A percentile compares a stretch with the other conserved stretches of the same genome.
Evolutionary conservation across 2,888 invertebrate genomes (phyloP).

Genomic region (Galeopsomyia nigrocyanea): DNA sequence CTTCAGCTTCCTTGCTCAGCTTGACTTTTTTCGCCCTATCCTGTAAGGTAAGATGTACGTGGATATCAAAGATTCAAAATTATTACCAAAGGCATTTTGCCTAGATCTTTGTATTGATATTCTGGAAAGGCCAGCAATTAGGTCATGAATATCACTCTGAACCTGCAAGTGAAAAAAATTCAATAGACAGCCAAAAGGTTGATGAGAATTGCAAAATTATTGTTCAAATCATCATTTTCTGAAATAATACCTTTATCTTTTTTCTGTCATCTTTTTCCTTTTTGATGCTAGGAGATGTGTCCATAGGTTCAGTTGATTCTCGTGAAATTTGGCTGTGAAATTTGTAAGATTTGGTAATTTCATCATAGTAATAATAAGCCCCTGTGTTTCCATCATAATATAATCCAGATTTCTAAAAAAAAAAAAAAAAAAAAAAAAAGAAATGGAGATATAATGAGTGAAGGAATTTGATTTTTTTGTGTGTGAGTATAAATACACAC

Average conservation of each 20-base stretch:
- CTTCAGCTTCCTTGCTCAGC: slow-evolving; percentile 69
- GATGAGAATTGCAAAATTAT: neutral
- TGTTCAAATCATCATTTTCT: neutral
- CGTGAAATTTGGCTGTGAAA: slow-evolving; percentile 84
- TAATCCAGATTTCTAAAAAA: slow-evolving; percentile 82
- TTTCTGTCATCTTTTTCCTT: slow-evolving; percentile 46
- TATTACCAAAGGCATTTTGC: slow-evolving; percentile 62
- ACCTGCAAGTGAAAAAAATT: slow-evolving; percentile 57
- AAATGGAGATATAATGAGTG: too few species aligned
- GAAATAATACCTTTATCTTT: slow-evolving; percentile 51
- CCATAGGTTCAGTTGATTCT: slow-evolving; percentile 46
- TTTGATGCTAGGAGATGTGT: neutral
- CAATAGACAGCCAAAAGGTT: slow-evolving; percentile 14
- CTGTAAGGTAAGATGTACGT: slow-evolving; percentile 62
- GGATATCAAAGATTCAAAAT: slow-evolving; percentile 55
- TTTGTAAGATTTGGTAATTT: slow-evolving; percentile 80
- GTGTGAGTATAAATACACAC: slow-evolving; percentile 70
- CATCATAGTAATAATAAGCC: slow-evolving; percentile 87
- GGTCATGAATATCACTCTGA: slow-evolving; percentile 63
- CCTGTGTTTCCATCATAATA: slow-evolving; percentile 91
- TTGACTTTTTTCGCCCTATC: slow-evolving; percentile 61
- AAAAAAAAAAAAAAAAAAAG: slow-evolving; percentile 37
- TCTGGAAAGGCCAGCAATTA: slow-evolving; percentile 63
- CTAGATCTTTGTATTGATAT: slow-evolving; percentile 63
- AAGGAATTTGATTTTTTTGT: too few species aligned